Conservation (phyloP, 37 sponge, comb jelly and placozoan genomes). For the Crambe crambe region DNA sequence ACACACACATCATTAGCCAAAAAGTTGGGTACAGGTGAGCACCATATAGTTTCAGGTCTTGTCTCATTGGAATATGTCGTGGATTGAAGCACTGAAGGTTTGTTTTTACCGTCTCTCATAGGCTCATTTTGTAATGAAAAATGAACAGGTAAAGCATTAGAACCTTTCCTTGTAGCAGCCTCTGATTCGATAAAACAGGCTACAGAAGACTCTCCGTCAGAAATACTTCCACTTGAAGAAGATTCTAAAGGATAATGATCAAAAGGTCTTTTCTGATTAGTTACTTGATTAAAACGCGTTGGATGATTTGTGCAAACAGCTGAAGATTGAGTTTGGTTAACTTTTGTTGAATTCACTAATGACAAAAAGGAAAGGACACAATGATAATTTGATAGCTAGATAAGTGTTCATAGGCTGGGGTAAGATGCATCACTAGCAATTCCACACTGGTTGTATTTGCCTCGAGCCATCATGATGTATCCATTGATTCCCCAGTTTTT, state of each 20-base stretch:
- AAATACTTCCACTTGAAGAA: no score
- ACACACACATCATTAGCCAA: neutral
- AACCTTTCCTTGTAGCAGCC: neutral
- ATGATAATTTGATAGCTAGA: neutral
- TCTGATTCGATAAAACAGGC: neutral
- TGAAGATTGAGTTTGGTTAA: no score
- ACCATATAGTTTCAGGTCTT: no score
- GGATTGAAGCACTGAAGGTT: no score
- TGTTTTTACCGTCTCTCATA: no score
- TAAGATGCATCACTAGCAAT: constrained; percentile 72
- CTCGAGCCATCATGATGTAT: constrained; percentile 61
- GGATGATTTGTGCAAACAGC: no score
- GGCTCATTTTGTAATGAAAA: neutral
- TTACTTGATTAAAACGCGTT: no score
- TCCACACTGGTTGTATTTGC: constrained; percentile 76
- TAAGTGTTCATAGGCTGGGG: constrained; percentile 36
- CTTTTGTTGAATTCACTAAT: neutral
- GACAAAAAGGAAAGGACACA: neutral
- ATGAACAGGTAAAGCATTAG: neutral
- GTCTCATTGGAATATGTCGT: no score
- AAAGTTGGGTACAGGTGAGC: neutral
- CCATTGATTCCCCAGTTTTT: constrained; percentile 67
- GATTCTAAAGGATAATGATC: no score
- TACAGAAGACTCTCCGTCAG: no score
- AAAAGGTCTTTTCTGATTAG: no score